phyloP scores from a whole-genome alignment of 2,113 vertebrate genomes.

The Aspiorhynchus laticeps region DNA sequence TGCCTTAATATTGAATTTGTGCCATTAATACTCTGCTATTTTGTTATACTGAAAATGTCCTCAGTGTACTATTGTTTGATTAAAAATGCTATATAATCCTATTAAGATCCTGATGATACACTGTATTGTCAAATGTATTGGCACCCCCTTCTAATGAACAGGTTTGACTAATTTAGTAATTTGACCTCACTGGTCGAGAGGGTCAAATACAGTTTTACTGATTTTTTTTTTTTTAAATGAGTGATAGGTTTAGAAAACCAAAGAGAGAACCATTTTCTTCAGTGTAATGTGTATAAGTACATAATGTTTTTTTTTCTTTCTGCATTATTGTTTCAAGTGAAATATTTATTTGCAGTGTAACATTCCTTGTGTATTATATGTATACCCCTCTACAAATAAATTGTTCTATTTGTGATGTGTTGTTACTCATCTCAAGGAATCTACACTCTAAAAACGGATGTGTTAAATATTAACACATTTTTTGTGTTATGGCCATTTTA shows the following conservation, averaged over 20 bases:
- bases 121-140: neutral
- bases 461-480: no score
- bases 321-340: slow-evolving; percentile 6
- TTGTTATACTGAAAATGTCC: neutral
- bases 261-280: neutral
- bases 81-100: neutral
- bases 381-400: neutral
- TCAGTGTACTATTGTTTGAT: neutral
- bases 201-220: neutral
- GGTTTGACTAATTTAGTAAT: neutral
- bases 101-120: neutral
- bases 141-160: no score
- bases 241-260: neutral
- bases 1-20: neutral
- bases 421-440: neutral
- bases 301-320: neutral
- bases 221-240: neutral
- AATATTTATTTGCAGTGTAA: slow-evolving; percentile 17
- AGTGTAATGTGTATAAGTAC: neutral
- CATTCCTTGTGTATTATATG: slow-evolving; percentile 11
- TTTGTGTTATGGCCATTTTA: neutral
- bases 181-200: neutral
- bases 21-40: neutral
- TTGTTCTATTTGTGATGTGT: neutral
- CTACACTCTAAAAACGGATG: no score